These are phyloP conservation scores for Argynnis bischoffii DNA, from an alignment of 2,888 invertebrate species.

Conservation along the genomic window DNA sequence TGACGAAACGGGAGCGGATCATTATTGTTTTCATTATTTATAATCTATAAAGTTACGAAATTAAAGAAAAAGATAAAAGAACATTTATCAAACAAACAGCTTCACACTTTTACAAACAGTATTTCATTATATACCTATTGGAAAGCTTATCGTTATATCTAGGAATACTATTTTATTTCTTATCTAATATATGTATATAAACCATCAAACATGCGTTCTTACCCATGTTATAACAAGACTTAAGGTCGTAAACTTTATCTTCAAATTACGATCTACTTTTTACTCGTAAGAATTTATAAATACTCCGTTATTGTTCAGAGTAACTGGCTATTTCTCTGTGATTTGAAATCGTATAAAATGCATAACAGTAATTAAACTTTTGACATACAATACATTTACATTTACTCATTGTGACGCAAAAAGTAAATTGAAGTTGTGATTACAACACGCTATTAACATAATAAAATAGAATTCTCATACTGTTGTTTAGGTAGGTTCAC, in stretches of 20 bases:
- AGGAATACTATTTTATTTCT: no score
- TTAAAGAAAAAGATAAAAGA: no score
- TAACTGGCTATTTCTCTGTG: slow-evolving; percentile 32
- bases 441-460: slow-evolving; percentile 61
- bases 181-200: background rate
- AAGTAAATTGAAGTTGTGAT: slow-evolving; percentile 69
- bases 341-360: slow-evolving; percentile 40
- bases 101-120: no score
- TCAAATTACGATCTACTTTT: slow-evolving; percentile 37
- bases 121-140: no score
- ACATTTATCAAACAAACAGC: no score
- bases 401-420: slow-evolving; percentile 58
- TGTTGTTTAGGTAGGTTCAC: slow-evolving; percentile 64
- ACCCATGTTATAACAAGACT: slow-evolving; percentile 18
- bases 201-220: slow-evolving; percentile 29
- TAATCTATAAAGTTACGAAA: no score
- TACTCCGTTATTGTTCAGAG: slow-evolving; percentile 35
- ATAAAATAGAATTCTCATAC: slow-evolving; percentile 71
- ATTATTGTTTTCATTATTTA: no score
- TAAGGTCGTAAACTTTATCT: slow-evolving; percentile 36
- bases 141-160: no score
- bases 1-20: no score
- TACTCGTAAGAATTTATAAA: slow-evolving; percentile 29
- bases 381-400: slow-evolving; percentile 50
- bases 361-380: slow-evolving; percentile 46